phyloP scores from a whole-genome alignment of 64 coral and sea anemone genomes.

The Anthopleura sola region DNA sequence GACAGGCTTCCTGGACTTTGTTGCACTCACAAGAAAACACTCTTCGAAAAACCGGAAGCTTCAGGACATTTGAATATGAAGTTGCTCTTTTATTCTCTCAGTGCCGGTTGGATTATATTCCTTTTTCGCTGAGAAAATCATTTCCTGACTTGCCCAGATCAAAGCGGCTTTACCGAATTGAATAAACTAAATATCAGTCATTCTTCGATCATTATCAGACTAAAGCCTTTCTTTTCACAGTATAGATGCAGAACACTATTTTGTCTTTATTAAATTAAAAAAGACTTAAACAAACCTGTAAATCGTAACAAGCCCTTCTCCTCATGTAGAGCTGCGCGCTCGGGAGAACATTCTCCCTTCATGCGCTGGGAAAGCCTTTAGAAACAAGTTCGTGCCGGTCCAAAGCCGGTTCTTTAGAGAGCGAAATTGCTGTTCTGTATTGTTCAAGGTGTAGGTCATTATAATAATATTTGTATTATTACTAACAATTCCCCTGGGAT shows the following conservation, averaged over 20 bases:
- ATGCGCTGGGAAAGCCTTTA: neutral
- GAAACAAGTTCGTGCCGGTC: neutral
- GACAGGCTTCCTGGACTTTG: neutral
- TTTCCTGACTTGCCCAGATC: conserved; percentile 8
- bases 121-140: neutral
- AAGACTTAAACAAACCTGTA: neutral
- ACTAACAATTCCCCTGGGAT: neutral
- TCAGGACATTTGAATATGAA: neutral
- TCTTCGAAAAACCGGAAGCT: neutral
- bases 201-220: neutral
- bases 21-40: neutral
- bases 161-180: neutral
- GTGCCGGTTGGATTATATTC: neutral
- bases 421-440: neutral
- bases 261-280: neutral
- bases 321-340: neutral
- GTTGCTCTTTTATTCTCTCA: neutral
- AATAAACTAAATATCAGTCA: conserved; percentile 4
- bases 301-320: neutral
- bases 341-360: neutral
- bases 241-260: neutral
- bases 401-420: neutral
- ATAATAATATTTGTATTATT: neutral
- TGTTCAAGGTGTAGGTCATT: neutral
- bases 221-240: neutral